A percentile compares a stretch with the other conserved stretches of the same genome.
Evolutionary conservation across 2,113 vertebrate species (phyloP).

Genomic region (Charadrius vociferus): DNA sequence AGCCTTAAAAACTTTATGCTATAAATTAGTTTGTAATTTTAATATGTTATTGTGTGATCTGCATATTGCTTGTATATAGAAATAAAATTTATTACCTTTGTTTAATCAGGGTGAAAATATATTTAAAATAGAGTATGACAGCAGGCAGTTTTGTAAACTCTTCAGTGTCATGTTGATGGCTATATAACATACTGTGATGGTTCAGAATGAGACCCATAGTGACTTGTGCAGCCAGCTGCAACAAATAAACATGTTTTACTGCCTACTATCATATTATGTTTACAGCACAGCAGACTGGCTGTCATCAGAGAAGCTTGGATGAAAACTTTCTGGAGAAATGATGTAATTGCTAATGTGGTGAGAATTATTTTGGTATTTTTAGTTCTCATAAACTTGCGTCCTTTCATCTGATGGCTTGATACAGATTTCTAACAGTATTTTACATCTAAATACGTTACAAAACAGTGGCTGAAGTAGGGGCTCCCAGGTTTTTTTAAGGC

Average conservation of each 20-base stretch:
- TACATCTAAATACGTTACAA: neutral
- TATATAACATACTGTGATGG: neutral
- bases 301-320: neutral
- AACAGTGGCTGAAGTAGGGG: neutral
- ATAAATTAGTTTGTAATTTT: neutral
- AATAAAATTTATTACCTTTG: neutral
- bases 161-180: neutral
- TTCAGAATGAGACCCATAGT: conserved; percentile 31
- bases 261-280: neutral
- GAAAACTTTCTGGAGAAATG: neutral
- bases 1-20: neutral
- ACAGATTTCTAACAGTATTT: neutral
- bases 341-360: neutral
- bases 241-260: conserved; percentile 49
- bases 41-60: neutral
- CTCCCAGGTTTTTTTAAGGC: neutral
- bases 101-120: neutral
- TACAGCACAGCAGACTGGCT: neutral
- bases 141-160: neutral
- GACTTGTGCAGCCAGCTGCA: conserved; percentile 40
- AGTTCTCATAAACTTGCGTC: neutral
- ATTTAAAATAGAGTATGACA: neutral
- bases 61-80: neutral
- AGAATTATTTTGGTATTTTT: neutral
- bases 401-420: neutral